These are phyloP conservation scores for Apamea monoglypha DNA, from an alignment of 2,888 invertebrate genomes.

Conservation along the genomic window DNA sequence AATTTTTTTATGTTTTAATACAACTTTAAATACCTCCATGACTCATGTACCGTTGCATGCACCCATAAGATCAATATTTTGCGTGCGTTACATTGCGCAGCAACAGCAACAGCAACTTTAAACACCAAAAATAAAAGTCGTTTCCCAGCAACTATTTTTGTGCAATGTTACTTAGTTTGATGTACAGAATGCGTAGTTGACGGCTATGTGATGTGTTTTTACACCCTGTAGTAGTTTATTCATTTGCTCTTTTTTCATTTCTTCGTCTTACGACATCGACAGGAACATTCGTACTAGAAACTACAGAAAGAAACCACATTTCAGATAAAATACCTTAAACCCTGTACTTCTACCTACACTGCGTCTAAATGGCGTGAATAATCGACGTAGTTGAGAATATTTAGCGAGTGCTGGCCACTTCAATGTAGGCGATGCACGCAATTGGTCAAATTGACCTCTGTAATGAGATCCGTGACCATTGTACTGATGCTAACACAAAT, in stretches of 20 bases:
- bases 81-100: too few species aligned
- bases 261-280: background rate
- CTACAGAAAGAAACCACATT: background rate
- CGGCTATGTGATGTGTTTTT: background rate
- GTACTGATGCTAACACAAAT: constrained; percentile 27
- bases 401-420: constrained; percentile 20
- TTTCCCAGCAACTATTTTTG: too few species aligned
- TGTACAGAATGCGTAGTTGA: too few species aligned
- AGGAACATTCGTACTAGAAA: background rate
- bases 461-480: constrained; percentile 59
- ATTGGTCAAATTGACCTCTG: constrained; percentile 65
- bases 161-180: too few species aligned
- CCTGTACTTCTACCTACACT: background rate
- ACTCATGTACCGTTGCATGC: too few species aligned
- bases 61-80: too few species aligned
- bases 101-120: too few species aligned
- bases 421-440: constrained; percentile 54
- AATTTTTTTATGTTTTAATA: too few species aligned
- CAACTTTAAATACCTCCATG: too few species aligned
- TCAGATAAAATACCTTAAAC: background rate
- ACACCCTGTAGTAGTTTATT: background rate
- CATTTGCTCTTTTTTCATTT: background rate
- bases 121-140: too few species aligned
- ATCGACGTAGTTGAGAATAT: constrained; percentile 41
- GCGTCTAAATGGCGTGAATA: constrained; percentile 36